Conservation (phyloP, 2,113 vertebrate genomes). For the Poeciliopsis retropinna region DNA sequence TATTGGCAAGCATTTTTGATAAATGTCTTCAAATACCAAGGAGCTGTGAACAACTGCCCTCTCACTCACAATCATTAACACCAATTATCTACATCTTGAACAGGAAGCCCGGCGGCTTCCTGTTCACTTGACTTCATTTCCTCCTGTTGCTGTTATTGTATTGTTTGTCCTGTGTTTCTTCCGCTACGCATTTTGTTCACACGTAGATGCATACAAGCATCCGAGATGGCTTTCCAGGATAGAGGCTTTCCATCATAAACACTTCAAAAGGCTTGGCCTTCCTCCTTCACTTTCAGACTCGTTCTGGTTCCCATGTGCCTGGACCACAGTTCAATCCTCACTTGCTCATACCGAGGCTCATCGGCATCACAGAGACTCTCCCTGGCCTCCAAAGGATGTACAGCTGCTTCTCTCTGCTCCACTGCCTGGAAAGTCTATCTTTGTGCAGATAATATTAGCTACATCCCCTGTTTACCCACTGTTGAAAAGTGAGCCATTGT, state of each 20-base stretch:
- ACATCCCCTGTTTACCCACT: conserved; percentile 76
- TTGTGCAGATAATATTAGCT: conserved; percentile 75
- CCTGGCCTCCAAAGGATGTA: conserved; percentile 59
- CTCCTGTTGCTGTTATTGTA: conserved; percentile 68
- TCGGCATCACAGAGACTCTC: conserved; percentile 62
- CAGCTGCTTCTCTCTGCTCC: conserved; percentile 71
- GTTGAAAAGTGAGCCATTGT: conserved; percentile 77
- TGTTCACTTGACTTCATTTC: conserved; percentile 79
- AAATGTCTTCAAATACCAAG: conserved; percentile 52
- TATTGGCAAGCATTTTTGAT: conserved; percentile 36
- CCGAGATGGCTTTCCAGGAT: conserved; percentile 47
- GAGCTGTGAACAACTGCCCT: conserved; percentile 65
- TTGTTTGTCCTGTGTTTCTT: conserved; percentile 79
- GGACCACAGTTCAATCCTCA: conserved; percentile 76
- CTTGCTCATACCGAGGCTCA: conserved; percentile 75
- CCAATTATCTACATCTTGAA: conserved; percentile 72
- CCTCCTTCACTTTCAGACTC: conserved; percentile 67
- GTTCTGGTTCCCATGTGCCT: conserved; percentile 75
- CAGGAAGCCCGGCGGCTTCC: conserved; percentile 78
- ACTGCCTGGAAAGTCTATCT: conserved; percentile 77
- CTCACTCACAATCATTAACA: conserved; percentile 67
- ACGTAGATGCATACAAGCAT: conserved; percentile 67
- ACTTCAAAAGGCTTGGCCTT: conserved; percentile 60
- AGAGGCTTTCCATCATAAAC: conserved; percentile 52
- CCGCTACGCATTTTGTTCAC: conserved; percentile 73